Percentiles rank a stretch among this genome's conserved stretches.
Conservation (phyloP, 2,797 vertebrate species). For the Benthosema pterotum region DNA sequence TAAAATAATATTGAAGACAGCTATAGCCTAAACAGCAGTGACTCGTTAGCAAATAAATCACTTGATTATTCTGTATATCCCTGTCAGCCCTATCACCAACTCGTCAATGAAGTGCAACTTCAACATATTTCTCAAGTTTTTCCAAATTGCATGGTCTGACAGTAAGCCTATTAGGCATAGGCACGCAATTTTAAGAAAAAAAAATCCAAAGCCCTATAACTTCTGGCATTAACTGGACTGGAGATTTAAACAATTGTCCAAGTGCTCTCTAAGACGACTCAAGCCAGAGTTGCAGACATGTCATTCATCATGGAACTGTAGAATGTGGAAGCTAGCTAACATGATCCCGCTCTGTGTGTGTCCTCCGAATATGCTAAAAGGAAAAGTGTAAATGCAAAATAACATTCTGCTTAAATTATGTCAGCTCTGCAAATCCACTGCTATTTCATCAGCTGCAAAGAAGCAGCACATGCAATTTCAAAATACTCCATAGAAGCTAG, state of each 20-base stretch:
- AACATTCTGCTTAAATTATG: not conserved
- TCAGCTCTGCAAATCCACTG: not conserved
- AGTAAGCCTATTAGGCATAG: not conserved
- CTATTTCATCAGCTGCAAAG: not conserved
- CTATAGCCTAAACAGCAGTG: too few species aligned
- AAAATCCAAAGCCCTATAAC: not conserved
- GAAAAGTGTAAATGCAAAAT: slow-evolving; percentile 21
- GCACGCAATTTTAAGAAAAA: too few species aligned
- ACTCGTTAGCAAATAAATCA: too few species aligned
- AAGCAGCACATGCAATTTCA: slow-evolving; percentile 5
- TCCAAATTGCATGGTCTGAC: not conserved
- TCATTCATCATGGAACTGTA: not conserved
- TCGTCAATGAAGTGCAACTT: too few species aligned
- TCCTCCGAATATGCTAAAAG: not conserved
- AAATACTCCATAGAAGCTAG: not conserved
- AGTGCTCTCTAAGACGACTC: not conserved
- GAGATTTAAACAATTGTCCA: slow-evolving; percentile 2
- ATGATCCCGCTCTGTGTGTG: not conserved
- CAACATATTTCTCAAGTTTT: too few species aligned
- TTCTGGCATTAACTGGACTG: not conserved
- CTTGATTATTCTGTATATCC: too few species aligned
- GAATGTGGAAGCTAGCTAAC: slow-evolving; percentile 8
- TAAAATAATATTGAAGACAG: too few species aligned
- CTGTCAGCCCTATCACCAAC: too few species aligned
- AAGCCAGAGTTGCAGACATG: slow-evolving; percentile 2